Conservation (phyloP, 2,797 vertebrate species). For the Aythya fuligula region DNA sequence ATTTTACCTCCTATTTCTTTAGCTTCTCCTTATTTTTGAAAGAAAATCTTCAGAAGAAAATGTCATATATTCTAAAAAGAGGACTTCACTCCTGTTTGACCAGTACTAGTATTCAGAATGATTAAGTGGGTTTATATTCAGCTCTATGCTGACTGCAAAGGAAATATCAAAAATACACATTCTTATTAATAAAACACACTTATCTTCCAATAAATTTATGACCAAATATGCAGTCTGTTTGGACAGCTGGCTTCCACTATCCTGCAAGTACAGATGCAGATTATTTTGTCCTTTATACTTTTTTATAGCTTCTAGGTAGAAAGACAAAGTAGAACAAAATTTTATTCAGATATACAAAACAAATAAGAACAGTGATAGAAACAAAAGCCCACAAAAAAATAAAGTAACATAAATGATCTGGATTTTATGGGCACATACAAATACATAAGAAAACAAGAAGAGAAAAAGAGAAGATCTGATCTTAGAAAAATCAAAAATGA, state of each 20-base stretch:
- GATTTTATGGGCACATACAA: background rate
- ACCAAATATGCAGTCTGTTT: slow-evolving; percentile 20
- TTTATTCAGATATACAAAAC: background rate
- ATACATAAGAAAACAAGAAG: background rate
- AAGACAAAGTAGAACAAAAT: background rate
- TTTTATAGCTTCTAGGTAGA: background rate
- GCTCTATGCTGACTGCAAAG: background rate
- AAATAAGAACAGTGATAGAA: background rate
- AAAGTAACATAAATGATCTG: background rate
- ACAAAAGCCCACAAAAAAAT: background rate
- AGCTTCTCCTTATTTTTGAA: background rate
- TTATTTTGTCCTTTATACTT: background rate
- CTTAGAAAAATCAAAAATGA: background rate
- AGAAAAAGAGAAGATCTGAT: background rate
- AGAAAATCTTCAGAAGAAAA: background rate
- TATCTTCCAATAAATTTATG: background rate
- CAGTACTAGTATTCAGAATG: background rate
- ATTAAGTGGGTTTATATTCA: background rate
- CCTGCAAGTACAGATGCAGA: background rate
- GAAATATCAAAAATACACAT: background rate
- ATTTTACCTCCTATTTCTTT: background rate
- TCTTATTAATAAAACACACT: slow-evolving; percentile 24
- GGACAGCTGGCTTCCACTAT: slow-evolving; percentile 18
- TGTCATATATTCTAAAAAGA: background rate
- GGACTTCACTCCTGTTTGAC: background rate